A percentile compares a stretch with the other conserved stretches of the same genome.
Evolutionary conservation across 2,797 vertebrate genomes (phyloP).

Genomic region (Ispidina picta): DNA sequence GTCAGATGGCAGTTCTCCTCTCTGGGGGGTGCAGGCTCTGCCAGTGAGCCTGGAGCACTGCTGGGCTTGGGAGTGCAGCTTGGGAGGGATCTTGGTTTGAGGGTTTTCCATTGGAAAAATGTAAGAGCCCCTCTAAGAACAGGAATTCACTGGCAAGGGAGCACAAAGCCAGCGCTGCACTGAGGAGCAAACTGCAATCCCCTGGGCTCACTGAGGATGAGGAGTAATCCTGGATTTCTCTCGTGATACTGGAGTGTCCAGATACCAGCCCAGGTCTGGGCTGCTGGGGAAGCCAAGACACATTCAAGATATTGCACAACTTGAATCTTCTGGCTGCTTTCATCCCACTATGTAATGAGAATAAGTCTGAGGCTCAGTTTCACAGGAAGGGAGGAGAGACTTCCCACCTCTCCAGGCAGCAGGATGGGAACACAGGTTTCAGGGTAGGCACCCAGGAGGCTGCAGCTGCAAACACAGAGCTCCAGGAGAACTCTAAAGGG

Average conservation of each 20-base stretch:
- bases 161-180: neutral
- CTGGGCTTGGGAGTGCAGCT: neutral
- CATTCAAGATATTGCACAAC: neutral
- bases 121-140: neutral
- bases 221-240: neutral
- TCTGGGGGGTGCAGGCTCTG: neutral
- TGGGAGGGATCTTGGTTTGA: neutral
- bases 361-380: neutral
- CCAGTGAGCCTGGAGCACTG: neutral
- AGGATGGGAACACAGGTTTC: neutral
- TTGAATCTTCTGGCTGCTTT: neutral
- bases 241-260: neutral
- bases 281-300: neutral
- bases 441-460: neutral
- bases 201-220: neutral
- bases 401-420: neutral
- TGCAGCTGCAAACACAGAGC: neutral
- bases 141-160: neutral
- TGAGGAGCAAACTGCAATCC: neutral
- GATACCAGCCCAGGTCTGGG: accelerated
- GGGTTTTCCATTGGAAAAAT: neutral
- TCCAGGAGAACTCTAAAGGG: neutral
- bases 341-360: neutral
- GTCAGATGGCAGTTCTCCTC: neutral
- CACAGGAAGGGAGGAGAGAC: neutral